Percentiles rank a stretch among this genome's conserved stretches.
phyloP scores from a whole-genome alignment of 2,888 invertebrate genomes.

The Heterodera filipjevi region DNA sequence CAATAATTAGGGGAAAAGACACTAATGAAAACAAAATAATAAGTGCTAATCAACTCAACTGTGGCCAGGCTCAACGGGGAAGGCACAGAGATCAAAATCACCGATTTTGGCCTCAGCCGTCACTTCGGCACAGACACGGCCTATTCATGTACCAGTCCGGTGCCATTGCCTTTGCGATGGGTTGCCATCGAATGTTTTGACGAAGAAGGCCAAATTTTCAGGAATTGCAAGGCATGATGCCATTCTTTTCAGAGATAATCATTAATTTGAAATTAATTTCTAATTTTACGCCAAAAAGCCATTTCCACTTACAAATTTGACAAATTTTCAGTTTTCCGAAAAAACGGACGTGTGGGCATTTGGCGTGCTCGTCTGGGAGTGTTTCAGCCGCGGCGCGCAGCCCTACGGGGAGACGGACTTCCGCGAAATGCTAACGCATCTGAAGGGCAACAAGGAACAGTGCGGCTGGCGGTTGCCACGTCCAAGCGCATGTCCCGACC shows the following conservation, averaged over 20 bases:
- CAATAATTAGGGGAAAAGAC: too few relatives aligned
- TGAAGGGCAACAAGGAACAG: not conserved
- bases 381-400: conserved; percentile 25
- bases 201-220: conserved; percentile 13
- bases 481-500: conserved; percentile 7
- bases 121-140: conserved; percentile 37
- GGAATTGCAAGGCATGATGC: conserved; percentile 12
- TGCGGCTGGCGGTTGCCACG: conserved; percentile 16
- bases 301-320: too few relatives aligned
- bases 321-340: conserved; percentile 27
- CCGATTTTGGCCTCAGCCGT: conserved; percentile 81
- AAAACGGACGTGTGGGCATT: conserved; percentile 28
- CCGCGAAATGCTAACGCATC: not conserved
- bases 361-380: conserved; percentile 25
- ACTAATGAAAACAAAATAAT: too few relatives aligned
- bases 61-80: conserved; percentile 36
- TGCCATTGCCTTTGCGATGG: conserved; percentile 42
- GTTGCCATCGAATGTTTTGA: conserved; percentile 42
- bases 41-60: not conserved
- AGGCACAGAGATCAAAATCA: conserved; percentile 82
- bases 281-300: not conserved
- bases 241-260: not conserved
- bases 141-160: conserved; percentile 25
- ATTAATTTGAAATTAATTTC: not conserved
- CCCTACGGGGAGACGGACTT: conserved; percentile 22